Evolutionary conservation across 2,888 invertebrate species (phyloP).

Genomic region (Drosophila meridionalis): DNA sequence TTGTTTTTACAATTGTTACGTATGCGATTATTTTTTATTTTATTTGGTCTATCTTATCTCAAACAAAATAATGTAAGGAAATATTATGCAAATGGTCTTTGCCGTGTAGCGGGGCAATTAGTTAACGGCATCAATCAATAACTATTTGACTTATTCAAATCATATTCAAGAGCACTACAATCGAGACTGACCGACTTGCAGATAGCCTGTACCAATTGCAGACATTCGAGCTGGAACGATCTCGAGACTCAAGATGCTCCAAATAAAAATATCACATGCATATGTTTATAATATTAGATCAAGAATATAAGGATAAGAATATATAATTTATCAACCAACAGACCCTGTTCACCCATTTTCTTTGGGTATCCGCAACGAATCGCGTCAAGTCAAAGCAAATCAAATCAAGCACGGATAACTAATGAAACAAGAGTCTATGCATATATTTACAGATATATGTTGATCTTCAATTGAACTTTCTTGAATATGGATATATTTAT

Average conservation of each 20-base stretch:
- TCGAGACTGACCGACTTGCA: not conserved
- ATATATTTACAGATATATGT: constrained; percentile 1
- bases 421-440: constrained; percentile 8
- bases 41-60: not conserved
- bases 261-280: not conserved
- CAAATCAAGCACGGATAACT: constrained; percentile 18
- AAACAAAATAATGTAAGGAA: not conserved
- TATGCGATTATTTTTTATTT: not conserved
- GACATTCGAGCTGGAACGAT: not conserved
- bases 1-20: not conserved
- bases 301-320: not conserved
- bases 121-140: constrained; percentile 28
- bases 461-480: constrained; percentile 7
- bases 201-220: not conserved
- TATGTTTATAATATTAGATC: not conserved
- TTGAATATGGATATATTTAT: constrained; percentile 2
- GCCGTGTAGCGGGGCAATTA: constrained; percentile 21
- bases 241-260: not conserved
- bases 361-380: not conserved
- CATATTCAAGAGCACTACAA: not conserved
- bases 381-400: constrained; percentile 6
- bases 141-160: constrained; percentile 20
- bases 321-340: not conserved
- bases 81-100: constrained; percentile 21
- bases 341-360: not conserved